Evolutionary conservation across 2,113 vertebrate genomes (phyloP).

Genomic region (Ammospiza caudacuta): DNA sequence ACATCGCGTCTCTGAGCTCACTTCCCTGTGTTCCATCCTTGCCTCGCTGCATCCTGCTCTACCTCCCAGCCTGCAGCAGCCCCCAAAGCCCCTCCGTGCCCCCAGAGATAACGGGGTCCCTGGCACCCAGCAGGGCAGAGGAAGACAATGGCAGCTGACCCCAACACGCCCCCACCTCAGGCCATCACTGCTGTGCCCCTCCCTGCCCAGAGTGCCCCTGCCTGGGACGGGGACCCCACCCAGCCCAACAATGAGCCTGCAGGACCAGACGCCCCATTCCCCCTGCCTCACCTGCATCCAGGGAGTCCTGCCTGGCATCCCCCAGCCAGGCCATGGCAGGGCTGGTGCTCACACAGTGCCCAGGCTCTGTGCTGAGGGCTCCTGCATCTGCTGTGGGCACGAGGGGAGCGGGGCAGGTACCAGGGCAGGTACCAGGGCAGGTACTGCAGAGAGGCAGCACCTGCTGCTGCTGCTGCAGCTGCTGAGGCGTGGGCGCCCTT

Average conservation of each 20-base stretch:
- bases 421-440: neutral
- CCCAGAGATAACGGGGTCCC: neutral
- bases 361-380: neutral
- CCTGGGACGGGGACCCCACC: fast-evolving
- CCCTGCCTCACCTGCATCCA: neutral
- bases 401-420: neutral
- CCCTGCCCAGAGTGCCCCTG: too few relatives aligned
- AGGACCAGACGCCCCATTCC: fast-evolving
- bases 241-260: fast-evolving
- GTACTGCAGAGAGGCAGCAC: fast-evolving
- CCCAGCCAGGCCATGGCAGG: neutral
- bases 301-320: neutral
- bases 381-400: neutral
- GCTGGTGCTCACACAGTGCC: fast-evolving
- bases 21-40: neutral
- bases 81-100: neutral
- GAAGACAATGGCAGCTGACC: neutral
- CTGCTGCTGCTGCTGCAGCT: neutral
- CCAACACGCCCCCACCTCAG: neutral
- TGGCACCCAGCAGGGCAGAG: neutral
- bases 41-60: too few relatives aligned
- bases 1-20: neutral
- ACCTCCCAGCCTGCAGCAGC: neutral
- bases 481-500: constrained; percentile 33
- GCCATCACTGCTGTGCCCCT: neutral